Percentiles rank a stretch among this genome's conserved stretches.
phyloP scores from a whole-genome alignment of 2,797 vertebrate species.

The Anguilla obscura region DNA sequence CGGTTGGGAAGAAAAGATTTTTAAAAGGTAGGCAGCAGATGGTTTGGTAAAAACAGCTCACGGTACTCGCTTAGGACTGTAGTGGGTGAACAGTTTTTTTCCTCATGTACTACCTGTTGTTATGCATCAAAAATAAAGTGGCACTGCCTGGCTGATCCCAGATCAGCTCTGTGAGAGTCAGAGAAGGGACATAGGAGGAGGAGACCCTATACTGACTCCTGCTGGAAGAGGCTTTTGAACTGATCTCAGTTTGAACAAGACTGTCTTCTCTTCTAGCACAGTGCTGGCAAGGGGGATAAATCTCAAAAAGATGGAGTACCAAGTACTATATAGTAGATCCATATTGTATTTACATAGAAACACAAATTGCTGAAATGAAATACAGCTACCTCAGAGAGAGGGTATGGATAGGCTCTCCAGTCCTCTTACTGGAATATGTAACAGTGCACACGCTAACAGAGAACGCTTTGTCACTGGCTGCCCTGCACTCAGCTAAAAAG shows the following conservation, averaged over 20 bases:
- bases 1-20: neutral
- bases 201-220: neutral
- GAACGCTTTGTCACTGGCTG: neutral
- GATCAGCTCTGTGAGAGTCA: neutral
- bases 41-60: neutral
- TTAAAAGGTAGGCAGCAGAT: neutral
- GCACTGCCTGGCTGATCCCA: neutral
- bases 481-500: neutral
- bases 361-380: neutral
- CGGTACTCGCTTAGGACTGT: neutral
- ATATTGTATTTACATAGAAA: neutral
- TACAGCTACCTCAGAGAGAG: neutral
- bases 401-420: neutral
- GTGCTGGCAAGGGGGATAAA: neutral
- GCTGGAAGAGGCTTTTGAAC: neutral
- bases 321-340: neutral
- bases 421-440: neutral
- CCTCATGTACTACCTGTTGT: neutral
- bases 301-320: neutral
- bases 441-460: neutral
- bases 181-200: neutral
- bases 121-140: neutral
- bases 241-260: no score
- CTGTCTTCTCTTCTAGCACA: neutral
- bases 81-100: neutral